Conservation (phyloP, 2,888 invertebrate genomes). For the Cyaniris semiargus region DNA sequence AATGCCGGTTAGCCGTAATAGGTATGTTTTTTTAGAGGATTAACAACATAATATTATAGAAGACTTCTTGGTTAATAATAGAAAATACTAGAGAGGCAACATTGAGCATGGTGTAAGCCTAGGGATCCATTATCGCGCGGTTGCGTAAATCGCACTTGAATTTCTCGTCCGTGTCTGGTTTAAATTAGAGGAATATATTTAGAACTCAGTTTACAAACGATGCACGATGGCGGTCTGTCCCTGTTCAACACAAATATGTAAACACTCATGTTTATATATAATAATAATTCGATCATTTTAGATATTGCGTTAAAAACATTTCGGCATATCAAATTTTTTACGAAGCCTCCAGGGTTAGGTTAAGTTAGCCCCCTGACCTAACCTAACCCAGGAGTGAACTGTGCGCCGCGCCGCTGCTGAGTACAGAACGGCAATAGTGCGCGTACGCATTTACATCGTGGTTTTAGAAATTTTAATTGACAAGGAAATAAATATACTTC, state of each 20-base stretch:
- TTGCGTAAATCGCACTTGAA: constrained; percentile 28
- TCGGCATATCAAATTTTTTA: no score
- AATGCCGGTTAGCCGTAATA: no score
- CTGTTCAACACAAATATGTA: background rate
- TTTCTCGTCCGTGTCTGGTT: constrained; percentile 40
- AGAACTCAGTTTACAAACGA: constrained; percentile 39
- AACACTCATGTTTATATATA: background rate
- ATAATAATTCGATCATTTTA: no score
- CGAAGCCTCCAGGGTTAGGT: no score
- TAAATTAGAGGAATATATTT: constrained; percentile 44
- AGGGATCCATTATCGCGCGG: background rate
- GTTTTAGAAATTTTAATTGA: no score
- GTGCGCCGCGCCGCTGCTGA: no score
- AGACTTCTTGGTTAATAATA: constrained; percentile 8
- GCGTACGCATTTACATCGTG: no score
- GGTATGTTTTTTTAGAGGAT: background rate
- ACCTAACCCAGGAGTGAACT: no score
- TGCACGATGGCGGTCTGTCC: constrained; percentile 31
- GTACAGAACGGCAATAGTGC: no score
- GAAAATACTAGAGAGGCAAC: background rate
- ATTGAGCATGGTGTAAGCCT: background rate
- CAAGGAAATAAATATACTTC: no score
- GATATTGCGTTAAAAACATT: no score
- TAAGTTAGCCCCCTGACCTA: no score
- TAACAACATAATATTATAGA: background rate